These are phyloP conservation scores for Omphaloscelis lunosa DNA, from an alignment of 2,888 invertebrate genomes.

Conservation along the genomic window DNA sequence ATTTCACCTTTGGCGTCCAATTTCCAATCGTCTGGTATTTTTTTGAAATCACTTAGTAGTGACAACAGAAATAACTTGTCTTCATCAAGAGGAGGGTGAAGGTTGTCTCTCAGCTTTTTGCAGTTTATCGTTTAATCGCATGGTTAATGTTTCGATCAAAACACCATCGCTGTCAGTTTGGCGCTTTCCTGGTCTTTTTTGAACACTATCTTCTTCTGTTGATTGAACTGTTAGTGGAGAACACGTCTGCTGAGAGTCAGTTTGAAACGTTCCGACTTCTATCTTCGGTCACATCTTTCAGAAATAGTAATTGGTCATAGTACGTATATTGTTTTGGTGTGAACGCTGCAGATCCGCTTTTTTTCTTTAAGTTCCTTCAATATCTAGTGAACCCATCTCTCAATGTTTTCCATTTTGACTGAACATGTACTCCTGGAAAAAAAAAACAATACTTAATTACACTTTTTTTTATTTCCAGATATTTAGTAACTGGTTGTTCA, in stretches of 20 bases:
- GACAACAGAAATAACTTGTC: conserved; percentile 46
- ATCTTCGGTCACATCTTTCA: conserved; percentile 28
- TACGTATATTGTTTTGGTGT: conserved; percentile 34
- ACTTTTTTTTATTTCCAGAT: conserved; percentile 38
- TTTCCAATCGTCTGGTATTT: conserved; percentile 33
- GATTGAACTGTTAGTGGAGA: conserved; percentile 26
- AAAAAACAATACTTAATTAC: too few species aligned
- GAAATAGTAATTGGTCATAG: conserved; percentile 33
- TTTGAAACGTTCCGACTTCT: conserved; percentile 25
- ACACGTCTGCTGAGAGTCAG: conserved; percentile 29
- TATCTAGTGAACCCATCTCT: conserved; percentile 41
- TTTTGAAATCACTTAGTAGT: conserved; percentile 44
- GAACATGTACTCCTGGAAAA: conserved; percentile 9
- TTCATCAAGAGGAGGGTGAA: conserved; percentile 33
- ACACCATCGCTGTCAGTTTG: conserved; percentile 25
- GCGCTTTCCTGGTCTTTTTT: conserved; percentile 31
- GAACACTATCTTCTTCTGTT: conserved; percentile 17
- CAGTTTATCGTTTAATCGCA: conserved; percentile 26
- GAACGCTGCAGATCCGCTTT: conserved; percentile 37
- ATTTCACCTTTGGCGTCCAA: conserved; percentile 46
- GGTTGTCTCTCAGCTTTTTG: conserved; percentile 28
- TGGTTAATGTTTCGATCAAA: conserved; percentile 39
- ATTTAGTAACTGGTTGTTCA: conserved; percentile 52
- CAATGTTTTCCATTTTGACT: conserved; percentile 42
- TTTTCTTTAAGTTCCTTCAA: conserved; percentile 33